These are phyloP conservation scores for Crepidodera aurea DNA, from an alignment of 2,888 invertebrate species.

Conservation along the genomic window DNA sequence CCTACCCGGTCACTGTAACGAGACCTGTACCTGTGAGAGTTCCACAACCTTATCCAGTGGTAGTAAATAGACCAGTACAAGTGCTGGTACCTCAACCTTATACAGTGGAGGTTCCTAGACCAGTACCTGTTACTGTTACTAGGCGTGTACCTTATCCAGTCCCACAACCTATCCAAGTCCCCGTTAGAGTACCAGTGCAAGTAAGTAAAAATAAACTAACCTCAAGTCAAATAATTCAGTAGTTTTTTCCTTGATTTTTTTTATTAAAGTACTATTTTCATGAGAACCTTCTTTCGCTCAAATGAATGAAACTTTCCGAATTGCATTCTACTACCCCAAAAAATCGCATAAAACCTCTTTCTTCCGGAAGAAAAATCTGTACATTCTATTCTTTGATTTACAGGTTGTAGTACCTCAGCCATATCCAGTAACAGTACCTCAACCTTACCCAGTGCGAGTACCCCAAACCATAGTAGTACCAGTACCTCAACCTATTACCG, in stretches of 20 bases:
- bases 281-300: too few relatives aligned
- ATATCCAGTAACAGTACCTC: slow-evolving; percentile 48
- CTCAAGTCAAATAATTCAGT: too few relatives aligned
- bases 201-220: slow-evolving; percentile 23
- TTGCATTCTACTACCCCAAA: too few relatives aligned
- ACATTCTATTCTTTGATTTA: background rate
- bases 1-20: slow-evolving; percentile 60
- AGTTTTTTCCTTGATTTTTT: too few relatives aligned
- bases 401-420: slow-evolving; percentile 48
- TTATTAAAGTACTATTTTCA: too few relatives aligned
- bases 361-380: too few relatives aligned
- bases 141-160: slow-evolving; percentile 54
- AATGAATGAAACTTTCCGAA: too few relatives aligned
- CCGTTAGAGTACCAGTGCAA: slow-evolving; percentile 42
- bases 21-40: slow-evolving; percentile 65
- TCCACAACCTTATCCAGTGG: slow-evolving; percentile 65
- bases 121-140: slow-evolving; percentile 57
- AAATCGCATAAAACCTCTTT: too few relatives aligned
- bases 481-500: slow-evolving; percentile 44
- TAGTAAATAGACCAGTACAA: slow-evolving; percentile 63
- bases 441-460: slow-evolving; percentile 51
- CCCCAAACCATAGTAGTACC: slow-evolving; percentile 47
- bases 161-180: slow-evolving; percentile 42
- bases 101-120: slow-evolving; percentile 56
- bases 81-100: slow-evolving; percentile 59